Evolutionary conservation across 2,888 invertebrate genomes (phyloP).

Genomic region (Agonopterix heracliana): DNA sequence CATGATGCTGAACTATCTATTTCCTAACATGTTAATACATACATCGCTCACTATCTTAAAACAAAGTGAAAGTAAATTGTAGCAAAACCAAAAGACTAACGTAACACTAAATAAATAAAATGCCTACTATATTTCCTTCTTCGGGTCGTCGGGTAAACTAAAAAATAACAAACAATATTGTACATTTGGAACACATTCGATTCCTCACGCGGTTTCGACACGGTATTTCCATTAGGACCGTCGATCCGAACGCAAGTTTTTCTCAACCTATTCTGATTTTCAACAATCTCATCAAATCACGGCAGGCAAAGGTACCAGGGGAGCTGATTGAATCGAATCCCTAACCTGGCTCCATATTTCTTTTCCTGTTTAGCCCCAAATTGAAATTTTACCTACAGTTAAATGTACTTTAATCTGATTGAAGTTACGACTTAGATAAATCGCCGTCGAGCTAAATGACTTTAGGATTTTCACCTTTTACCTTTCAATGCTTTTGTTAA

Average conservation of each 20-base stretch:
- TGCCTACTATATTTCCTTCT: no score
- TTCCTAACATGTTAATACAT: no score
- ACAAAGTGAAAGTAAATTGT: constrained; percentile 10
- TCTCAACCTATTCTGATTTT: constrained; percentile 61
- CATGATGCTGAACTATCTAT: no score
- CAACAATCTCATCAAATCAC: constrained; percentile 74
- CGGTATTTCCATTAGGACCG: constrained; percentile 51
- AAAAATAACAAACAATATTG: constrained; percentile 10
- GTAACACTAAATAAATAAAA: background rate
- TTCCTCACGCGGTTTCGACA: constrained; percentile 28
- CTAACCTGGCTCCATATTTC: constrained; percentile 66
- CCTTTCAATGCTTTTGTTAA: background rate
- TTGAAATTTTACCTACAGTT: constrained; percentile 69
- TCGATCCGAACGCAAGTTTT: constrained; percentile 41
- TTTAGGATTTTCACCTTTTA: constrained; percentile 20
- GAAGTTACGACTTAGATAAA: constrained; percentile 65
- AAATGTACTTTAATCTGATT: constrained; percentile 75
- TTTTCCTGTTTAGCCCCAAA: constrained; percentile 62
- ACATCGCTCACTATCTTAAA: no score
- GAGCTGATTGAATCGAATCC: constrained; percentile 72
- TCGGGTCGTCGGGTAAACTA: background rate
- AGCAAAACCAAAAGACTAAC: background rate
- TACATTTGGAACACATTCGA: constrained; percentile 13
- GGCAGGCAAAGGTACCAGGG: constrained; percentile 55
- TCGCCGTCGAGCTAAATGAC: constrained; percentile 27